Evolutionary conservation across 2,888 invertebrate genomes (phyloP).

Genomic region (Blera fallax): DNA sequence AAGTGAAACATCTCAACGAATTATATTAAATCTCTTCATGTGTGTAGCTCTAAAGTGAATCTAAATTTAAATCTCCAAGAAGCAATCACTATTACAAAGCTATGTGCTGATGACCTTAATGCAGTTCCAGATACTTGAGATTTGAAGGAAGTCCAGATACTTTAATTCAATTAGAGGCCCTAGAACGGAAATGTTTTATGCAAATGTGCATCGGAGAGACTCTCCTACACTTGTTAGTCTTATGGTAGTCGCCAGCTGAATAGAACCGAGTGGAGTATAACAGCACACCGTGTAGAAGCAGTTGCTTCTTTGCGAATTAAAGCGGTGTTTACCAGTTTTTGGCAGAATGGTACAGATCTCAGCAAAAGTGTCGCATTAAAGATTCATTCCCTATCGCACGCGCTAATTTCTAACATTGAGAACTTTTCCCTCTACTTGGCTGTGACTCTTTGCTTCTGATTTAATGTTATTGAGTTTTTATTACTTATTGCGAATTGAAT

Average conservation of each 20-base stretch:
- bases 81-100: not conserved
- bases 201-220: not conserved
- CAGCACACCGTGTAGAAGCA: not conserved
- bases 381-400: constrained; percentile 29
- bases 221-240: not conserved
- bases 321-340: constrained; percentile 45
- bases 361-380: constrained; percentile 14
- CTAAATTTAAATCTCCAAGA: not conserved
- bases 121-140: constrained; percentile 40
- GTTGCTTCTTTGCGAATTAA: constrained; percentile 10
- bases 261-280: not conserved
- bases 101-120: constrained; percentile 33
- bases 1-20: constrained; percentile 25
- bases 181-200: constrained; percentile 12
- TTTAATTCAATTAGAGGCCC: constrained; percentile 30
- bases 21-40: not conserved
- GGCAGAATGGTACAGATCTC: constrained; percentile 28
- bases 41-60: not conserved
- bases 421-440: not conserved
- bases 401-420: not conserved
- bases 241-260: not conserved
- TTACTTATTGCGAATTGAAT: not conserved
- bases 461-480: not conserved
- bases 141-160: constrained; percentile 35
- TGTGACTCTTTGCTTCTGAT: not conserved